phyloP scores from a whole-genome alignment of 2,888 invertebrate species.

The Drosophila prolongata region DNA sequence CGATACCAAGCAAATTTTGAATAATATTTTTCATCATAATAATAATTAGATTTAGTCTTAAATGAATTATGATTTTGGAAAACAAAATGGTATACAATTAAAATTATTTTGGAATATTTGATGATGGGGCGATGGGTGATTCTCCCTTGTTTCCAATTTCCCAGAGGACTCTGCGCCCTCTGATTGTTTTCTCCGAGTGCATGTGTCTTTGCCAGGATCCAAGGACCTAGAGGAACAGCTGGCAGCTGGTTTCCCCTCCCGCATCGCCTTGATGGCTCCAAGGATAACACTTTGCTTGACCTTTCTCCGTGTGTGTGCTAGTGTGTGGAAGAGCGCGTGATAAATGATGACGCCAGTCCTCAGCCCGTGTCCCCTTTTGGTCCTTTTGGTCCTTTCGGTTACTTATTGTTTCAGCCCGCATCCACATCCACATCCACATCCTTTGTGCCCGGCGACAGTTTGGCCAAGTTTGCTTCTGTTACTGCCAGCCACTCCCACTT shows the following conservation, averaged over 20 bases:
- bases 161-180: not conserved
- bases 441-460: constrained; percentile 48
- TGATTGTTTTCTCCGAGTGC: constrained; percentile 1
- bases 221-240: constrained; percentile 61
- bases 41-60: too few relatives aligned
- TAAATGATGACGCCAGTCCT: constrained; percentile 63
- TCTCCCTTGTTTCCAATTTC: not conserved
- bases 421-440: constrained; percentile 44
- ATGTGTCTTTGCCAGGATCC: constrained; percentile 24
- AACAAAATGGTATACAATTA: too few relatives aligned
- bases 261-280: constrained; percentile 65
- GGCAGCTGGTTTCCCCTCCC: constrained; percentile 51
- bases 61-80: too few relatives aligned
- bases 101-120: not conserved
- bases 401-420: constrained; percentile 62
- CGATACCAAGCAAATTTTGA: too few relatives aligned
- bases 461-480: constrained; percentile 38
- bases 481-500: not conserved
- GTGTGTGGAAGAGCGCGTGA: constrained; percentile 52
- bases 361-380: not conserved
- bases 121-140: not conserved
- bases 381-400: constrained; percentile 10
- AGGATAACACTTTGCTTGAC: constrained; percentile 75
- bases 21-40: too few relatives aligned
- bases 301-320: constrained; percentile 41